Conservation (phyloP, 2,113 vertebrate genomes). For the Sander vitreus region DNA sequence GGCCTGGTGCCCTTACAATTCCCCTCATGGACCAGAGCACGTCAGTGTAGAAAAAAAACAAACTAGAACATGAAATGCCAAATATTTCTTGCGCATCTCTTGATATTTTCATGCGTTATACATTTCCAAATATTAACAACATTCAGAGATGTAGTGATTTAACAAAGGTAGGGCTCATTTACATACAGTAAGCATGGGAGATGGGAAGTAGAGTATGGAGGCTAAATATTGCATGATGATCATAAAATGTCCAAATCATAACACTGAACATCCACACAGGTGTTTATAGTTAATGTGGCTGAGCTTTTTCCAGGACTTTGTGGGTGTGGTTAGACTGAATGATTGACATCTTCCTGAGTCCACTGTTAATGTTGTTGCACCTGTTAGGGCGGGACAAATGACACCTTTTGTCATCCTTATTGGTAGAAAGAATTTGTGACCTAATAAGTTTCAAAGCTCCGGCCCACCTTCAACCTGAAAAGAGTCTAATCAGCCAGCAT, state of each 20-base stretch:
- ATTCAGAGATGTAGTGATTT: slow-evolving; percentile 7
- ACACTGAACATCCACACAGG: too few relatives aligned
- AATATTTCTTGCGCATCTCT: slow-evolving; percentile 54
- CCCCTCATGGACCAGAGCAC: slow-evolving; percentile 16
- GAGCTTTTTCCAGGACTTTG: too few relatives aligned
- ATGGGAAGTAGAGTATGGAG: not conserved
- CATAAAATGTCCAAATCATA: slow-evolving; percentile 15
- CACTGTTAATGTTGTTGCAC: too few relatives aligned
- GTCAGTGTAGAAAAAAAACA: not conserved
- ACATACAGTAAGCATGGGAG: slow-evolving; percentile 2
- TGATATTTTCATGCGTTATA: slow-evolving; percentile 13
- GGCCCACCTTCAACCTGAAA: too few relatives aligned
- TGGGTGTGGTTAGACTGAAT: too few relatives aligned
- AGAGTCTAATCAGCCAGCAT: too few relatives aligned
- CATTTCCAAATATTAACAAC: slow-evolving; percentile 23
- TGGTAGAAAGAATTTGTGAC: too few relatives aligned
- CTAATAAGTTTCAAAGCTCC: too few relatives aligned
- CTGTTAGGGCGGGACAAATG: too few relatives aligned
- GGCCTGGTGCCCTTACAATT: slow-evolving; percentile 42
- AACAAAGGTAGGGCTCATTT: slow-evolving; percentile 2
- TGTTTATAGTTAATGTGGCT: too few relatives aligned
- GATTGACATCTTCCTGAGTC: too few relatives aligned
- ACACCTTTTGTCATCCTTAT: too few relatives aligned
- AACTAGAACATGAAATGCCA: slow-evolving; percentile 50
- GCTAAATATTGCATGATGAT: slow-evolving; percentile 29